Evolutionary conservation across 2,888 invertebrate species (phyloP), one percentile per base, ranked within the genome.

Genomic region (Rhorus exstirpatorius): DNA sequence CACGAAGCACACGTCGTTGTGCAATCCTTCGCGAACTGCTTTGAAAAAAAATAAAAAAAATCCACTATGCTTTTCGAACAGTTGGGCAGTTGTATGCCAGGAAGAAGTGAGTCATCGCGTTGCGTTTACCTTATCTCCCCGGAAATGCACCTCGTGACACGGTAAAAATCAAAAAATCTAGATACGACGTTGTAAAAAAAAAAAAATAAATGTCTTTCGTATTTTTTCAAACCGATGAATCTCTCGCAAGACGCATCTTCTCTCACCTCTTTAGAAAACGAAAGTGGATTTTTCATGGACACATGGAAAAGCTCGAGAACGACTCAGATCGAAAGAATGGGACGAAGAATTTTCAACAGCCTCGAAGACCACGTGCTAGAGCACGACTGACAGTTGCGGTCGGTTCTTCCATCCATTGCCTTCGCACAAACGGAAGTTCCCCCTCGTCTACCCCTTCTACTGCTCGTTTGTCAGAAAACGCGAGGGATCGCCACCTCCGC

Each of bases 361-460:
- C 74, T 77, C 24, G 38, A 53, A 26, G 12, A 81, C 78, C 81
- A 78, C 81, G 81, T 81, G 81, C 81, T 71, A 55, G 38, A 75
- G 72, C 76, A 83, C 79, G 83, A 83, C 83, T 77, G 79, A 65
- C 55, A 80, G 82, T 83, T 78, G 51, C 53, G 75, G 10, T 67
- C 61, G 55, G 44, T 53, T 55, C 63, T 61, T 77, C 81, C 81
- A 72, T 77, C 72, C 35, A 24, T 38, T 19, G 49, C 70, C 71
- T 75, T 41, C n/a, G n/a, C n/a, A 19, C 21, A 35, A 81, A 38
- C 81, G 81, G 81, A 81, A 74, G 46, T 72, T 58, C 38, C 67
- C 77, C 77, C 65, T 60, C 60, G 65, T 49, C 49, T 14, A 10
- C 1, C n/a, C 41, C 68, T 49, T 3, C 60, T 10, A 10, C 53